Evolutionary conservation across 2,888 invertebrate genomes (phyloP).

Genomic region (Boloria euphrosyne): DNA sequence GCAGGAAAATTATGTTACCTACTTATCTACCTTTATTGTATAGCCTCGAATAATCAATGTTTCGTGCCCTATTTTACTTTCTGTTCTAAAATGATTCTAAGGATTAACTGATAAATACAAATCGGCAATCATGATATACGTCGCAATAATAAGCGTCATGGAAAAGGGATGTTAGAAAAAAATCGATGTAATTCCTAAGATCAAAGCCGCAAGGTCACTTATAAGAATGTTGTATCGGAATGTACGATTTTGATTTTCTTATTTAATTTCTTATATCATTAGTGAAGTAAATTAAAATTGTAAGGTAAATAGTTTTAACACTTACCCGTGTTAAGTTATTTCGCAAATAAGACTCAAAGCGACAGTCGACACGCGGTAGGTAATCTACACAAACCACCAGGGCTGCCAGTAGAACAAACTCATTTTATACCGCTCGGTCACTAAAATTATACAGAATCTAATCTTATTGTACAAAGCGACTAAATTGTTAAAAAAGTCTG

Average conservation of each 20-base stretch:
- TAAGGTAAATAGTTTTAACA: constrained; percentile 43
- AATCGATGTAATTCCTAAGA: constrained; percentile 20
- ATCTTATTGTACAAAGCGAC: too few relatives aligned
- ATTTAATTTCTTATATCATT: too few relatives aligned
- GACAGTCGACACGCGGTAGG: constrained; percentile 69
- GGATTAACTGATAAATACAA: not conserved
- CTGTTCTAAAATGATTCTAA: not conserved
- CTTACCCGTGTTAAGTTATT: constrained; percentile 47
- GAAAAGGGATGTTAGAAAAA: constrained; percentile 14
- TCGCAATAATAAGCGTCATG: constrained; percentile 19
- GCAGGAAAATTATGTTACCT: too few relatives aligned
- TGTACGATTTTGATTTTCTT: not conserved
- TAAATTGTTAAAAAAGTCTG: too few relatives aligned
- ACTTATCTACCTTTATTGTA: too few relatives aligned
- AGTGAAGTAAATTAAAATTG: too few relatives aligned
- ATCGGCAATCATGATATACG: not conserved
- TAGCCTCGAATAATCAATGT: too few relatives aligned
- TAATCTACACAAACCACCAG: constrained; percentile 41
- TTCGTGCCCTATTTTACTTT: not conserved
- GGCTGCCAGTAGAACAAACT: too few relatives aligned
- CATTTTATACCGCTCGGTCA: too few relatives aligned
- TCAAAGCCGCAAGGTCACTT: constrained; percentile 15
- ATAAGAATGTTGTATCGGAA: constrained; percentile 5
- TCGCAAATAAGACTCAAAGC: constrained; percentile 51
- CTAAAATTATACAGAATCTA: too few relatives aligned